Evolutionary conservation across 2,797 vertebrate genomes (phyloP), one percentile per base, ranked within the genome.

Genomic region (Tinamus major): DNA sequence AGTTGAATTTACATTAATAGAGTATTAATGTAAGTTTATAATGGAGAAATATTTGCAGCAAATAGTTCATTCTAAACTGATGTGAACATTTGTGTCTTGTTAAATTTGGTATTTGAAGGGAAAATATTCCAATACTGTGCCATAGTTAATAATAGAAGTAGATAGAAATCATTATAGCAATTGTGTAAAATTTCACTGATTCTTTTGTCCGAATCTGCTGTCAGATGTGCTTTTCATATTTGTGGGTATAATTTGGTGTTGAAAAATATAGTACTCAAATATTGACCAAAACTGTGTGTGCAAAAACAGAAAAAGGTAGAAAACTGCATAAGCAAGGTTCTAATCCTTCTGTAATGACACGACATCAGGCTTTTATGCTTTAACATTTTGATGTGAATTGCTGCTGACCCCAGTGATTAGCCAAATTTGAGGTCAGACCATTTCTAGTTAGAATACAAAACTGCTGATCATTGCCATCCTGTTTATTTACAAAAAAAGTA

Each of bases 401-500:
- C 11, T 41, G 37, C 62, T 72, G 49, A 80, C 12, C 15, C 12
- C 69, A 42, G 7, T 3, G 0, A 72, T 82, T 71, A 78, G 58
- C 67, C 51, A 65, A 85, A 78, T 83, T 1, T 91, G 76, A 37
- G n/a, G 31, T 24, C 41, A 8, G 8, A 20, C 16, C 21, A 79
- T 9, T 13, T 74, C 27, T 21, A 93, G 29, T 27, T 71, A 65
- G 17, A 18, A 69, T 62, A 44, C 91, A 65, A 87, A 94, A 78
- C 19, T 69, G 15, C 19, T 80, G 49, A 89, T 78, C 79, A 62
- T 79, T 76, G n/a, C 10, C 61, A 37, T 79, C 13, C 29, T 26
- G 56, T 84, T 87, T 93, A 86, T 91, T 89, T 90, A 37, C 24
- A 72, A 89, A 89, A 87, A 49, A 63, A n/a, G n/a, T 53, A 51